phyloP scores from a whole-genome alignment of 35 echinoderm and acorn worm genomes.

The Ptychodera flava region DNA sequence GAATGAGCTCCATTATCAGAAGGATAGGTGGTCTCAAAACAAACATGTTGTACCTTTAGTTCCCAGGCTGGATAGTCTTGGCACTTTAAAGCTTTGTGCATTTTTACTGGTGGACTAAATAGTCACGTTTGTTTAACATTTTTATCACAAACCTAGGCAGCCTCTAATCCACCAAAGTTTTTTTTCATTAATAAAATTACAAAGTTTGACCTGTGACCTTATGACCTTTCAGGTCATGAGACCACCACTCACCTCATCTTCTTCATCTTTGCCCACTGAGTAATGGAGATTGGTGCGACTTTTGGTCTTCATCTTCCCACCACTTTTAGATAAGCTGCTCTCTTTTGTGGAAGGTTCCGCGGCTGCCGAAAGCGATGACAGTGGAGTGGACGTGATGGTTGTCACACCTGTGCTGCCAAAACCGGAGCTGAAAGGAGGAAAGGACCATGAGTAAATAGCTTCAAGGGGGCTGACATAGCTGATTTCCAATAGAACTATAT shows the following conservation, averaged over 20 bases:
- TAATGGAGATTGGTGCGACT: slow-evolving; percentile 33
- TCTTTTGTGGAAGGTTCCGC: not conserved
- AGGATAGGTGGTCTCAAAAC: too few species aligned
- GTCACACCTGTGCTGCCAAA: not conserved
- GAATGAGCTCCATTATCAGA: too few species aligned
- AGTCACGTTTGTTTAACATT: slow-evolving; percentile 6
- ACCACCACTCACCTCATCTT: slow-evolving; percentile 59
- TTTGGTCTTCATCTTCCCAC: slow-evolving; percentile 86
- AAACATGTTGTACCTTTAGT: too few species aligned
- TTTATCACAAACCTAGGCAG: not conserved
- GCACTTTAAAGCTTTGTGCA: too few species aligned
- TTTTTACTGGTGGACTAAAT: too few species aligned
- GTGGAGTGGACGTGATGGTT: not conserved
- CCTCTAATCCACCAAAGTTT: not conserved
- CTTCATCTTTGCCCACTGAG: slow-evolving; percentile 37
- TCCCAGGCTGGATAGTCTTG: too few species aligned
- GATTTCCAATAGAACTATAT: too few species aligned
- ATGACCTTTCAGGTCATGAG: too few species aligned
- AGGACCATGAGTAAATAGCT: not conserved
- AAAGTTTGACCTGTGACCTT: too few species aligned
- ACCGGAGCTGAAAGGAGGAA: not conserved
- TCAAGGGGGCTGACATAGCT: too few species aligned
- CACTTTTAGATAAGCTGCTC: slow-evolving; percentile 22
- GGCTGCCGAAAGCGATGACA: not conserved
- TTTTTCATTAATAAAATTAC: not conserved